Evolutionary conservation across 2,797 vertebrate species (phyloP), one percentile per base, ranked within the genome.

Genomic region (Kryptolebias ocellatus): DNA sequence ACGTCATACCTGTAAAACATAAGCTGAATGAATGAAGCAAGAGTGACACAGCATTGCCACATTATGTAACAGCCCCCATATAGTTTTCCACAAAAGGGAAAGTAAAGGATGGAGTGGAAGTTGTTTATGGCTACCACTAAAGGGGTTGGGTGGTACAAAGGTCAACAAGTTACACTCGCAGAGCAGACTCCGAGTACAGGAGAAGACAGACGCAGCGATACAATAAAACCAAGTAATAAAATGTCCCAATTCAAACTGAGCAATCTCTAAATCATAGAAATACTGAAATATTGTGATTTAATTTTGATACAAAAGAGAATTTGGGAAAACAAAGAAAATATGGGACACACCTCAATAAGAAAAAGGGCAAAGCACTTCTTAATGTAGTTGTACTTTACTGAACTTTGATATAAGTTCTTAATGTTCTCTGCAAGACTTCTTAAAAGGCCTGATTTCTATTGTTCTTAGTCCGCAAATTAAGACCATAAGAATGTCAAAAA

Each of bases 61-160:
- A 89, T 87, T 79, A 89, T 88, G 86, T 76, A 87, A 53, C 53
- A 71, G 65, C 62, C 72, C 74, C 72, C 79, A 86, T 57, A 77
- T 69, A 72, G 77, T 81, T 85, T 76, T 85, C 74, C 84, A 88
- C 81, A 86, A 82, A 72, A 84, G 60, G 83, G 67, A 76, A 78
- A 80, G 79, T 65, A 71, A 53, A 27, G 24, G 53, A 73, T 76
- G 72, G 74, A 66, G 57, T 56, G 67, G 46, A 34, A 63, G 39
- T 24, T 61, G 42, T 50, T 74, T 28, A 4, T 60, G 62, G 64
- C 24, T 55, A 71, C 34, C 42, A 60, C 44, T 16, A 12, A 53
- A 18, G 0, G 17, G 53, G 65, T 28, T 45, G 59, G 68, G 70
- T 51, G 64, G 67, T 62, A 67, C 5, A 15, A 58, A 24, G 70